Evolutionary conservation across 2,888 invertebrate species (phyloP).

Genomic region (Campoplex capitator): DNA sequence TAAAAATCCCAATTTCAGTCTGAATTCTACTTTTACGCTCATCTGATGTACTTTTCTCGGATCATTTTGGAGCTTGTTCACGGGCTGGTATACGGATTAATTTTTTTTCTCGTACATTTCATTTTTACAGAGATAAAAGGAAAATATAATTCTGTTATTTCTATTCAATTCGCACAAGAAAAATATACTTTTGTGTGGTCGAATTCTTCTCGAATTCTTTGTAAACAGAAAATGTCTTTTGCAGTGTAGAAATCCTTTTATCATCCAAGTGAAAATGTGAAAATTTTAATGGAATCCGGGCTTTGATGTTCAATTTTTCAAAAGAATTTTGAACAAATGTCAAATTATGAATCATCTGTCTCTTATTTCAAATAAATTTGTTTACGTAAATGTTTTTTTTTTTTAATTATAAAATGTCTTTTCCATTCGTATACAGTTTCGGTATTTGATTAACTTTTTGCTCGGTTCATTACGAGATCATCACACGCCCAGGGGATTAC

Average conservation of each 20-base stretch:
- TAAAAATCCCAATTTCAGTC: neutral
- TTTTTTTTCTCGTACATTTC: neutral
- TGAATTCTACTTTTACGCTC: neutral
- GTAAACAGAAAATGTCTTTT: too few relatives aligned
- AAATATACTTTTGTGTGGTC: neutral
- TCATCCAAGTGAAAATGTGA: neutral
- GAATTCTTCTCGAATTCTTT: neutral
- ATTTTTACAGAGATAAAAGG: neutral
- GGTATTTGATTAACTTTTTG: neutral
- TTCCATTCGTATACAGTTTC: neutral
- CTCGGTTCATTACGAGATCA: neutral
- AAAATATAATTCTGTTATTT: neutral
- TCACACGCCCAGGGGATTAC: slow-evolving; percentile 85
- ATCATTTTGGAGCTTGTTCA: neutral
- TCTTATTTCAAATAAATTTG: neutral
- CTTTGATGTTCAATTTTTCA: neutral
- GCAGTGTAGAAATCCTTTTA: neutral
- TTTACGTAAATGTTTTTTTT: neutral
- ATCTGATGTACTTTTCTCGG: neutral
- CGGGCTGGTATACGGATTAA: neutral
- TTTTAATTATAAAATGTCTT: neutral
- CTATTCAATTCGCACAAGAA: neutral
- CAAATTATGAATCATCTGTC: neutral
- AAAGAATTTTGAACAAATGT: neutral
- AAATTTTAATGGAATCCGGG: neutral